Conservation (phyloP, 2,797 vertebrate species). For the Sebastes hubbsi region DNA sequence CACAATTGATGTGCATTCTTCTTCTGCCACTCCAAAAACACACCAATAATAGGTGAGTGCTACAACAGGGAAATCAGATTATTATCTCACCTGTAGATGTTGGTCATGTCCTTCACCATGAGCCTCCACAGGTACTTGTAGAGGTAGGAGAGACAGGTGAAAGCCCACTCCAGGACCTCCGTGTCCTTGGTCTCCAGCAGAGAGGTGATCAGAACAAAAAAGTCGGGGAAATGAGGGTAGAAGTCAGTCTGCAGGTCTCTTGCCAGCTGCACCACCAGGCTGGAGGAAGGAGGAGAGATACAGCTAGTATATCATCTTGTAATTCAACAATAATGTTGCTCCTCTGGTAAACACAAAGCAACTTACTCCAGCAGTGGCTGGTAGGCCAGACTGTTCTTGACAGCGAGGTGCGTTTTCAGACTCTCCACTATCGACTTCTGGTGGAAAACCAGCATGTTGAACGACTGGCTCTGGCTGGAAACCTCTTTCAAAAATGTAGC, state of each 20-base stretch:
- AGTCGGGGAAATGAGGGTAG: constrained; percentile 95
- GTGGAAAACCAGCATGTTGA: constrained; percentile 96
- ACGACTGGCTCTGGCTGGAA: constrained; percentile 91
- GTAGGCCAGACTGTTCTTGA: constrained; percentile 89
- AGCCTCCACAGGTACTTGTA: constrained; percentile 97
- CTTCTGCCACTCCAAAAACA: too few relatives aligned
- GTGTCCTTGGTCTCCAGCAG: constrained; percentile 95
- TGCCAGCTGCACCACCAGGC: constrained; percentile 94
- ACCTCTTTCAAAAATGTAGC: constrained; percentile 92
- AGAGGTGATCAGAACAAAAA: constrained; percentile 89
- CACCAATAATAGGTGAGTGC: neutral
- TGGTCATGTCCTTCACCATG: constrained; percentile 95
- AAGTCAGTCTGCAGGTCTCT: constrained; percentile 97
- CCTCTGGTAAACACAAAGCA: neutral
- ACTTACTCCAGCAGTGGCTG: constrained; percentile 96
- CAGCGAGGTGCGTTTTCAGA: constrained; percentile 90
- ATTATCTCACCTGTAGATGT: constrained; percentile 90
- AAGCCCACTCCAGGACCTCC: constrained; percentile 93
- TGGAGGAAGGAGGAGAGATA: constrained; percentile 51
- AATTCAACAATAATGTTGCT: neutral
- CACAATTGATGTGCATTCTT: too few relatives aligned
- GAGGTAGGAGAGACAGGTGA: constrained; percentile 95
- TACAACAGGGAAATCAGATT: neutral
- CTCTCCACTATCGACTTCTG: constrained; percentile 90
- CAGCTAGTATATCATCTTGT: neutral